These are phyloP conservation scores for Cottus gobio DNA, from an alignment of 2,113 vertebrate genomes.

Conservation along the genomic window DNA sequence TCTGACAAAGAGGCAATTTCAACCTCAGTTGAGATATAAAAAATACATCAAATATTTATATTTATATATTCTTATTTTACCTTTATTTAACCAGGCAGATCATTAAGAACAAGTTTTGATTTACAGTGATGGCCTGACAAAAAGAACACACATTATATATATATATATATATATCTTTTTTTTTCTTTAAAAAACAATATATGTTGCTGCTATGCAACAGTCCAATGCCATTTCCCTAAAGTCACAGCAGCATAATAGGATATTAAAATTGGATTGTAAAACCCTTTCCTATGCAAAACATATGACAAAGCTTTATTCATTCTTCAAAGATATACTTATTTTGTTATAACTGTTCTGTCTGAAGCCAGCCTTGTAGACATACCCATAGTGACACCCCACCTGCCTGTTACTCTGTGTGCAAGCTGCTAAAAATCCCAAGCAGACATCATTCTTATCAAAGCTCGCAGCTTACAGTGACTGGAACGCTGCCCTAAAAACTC, in stretches of 20 bases:
- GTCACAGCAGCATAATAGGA: neutral
- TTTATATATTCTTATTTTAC: too few species aligned
- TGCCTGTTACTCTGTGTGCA: neutral
- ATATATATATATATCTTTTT: too few species aligned
- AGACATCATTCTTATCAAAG: slow-evolving; percentile 27
- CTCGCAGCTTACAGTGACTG: neutral
- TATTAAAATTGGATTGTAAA: neutral
- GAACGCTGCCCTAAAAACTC: neutral
- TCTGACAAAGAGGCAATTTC: neutral
- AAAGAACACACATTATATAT: too few species aligned
- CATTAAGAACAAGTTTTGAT: too few species aligned
- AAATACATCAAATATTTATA: too few species aligned
- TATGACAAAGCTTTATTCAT: neutral
- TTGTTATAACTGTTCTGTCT: neutral
- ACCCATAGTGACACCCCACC: neutral
- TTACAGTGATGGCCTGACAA: too few species aligned
- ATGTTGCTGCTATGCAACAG: neutral
- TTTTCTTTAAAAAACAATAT: too few species aligned
- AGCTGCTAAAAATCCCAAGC: slow-evolving; percentile 4
- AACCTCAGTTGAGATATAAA: too few species aligned
- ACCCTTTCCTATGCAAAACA: too few species aligned
- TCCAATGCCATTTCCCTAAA: neutral
- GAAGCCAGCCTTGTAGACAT: neutral
- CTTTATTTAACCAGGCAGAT: too few species aligned
- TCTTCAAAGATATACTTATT: neutral